These are phyloP conservation scores for Dione vanillae DNA, from an alignment of 2,888 invertebrate genomes.

Conservation along the genomic window DNA sequence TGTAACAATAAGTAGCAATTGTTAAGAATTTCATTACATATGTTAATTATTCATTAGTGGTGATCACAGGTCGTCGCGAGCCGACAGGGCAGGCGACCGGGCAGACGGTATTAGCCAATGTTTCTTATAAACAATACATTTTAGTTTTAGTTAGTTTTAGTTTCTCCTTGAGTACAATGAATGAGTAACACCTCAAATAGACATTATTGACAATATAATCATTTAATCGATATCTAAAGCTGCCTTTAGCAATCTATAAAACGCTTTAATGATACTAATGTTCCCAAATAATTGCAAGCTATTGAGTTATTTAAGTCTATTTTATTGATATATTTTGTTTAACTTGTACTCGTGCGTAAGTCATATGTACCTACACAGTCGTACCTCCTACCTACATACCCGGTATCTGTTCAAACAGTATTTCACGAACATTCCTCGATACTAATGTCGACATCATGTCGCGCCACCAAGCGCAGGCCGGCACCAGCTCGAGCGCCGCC, in stretches of 20 bases:
- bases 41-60: constrained; percentile 8
- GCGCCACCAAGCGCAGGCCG: not conserved
- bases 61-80: not conserved
- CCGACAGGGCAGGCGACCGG: not conserved
- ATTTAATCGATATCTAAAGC: not conserved
- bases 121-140: too few species aligned
- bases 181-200: not conserved
- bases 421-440: not conserved
- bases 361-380: not conserved
- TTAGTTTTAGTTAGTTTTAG: too few species aligned
- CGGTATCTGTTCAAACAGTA: not conserved
- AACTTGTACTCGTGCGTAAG: too few species aligned
- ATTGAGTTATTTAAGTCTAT: not conserved
- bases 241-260: not conserved
- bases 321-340: not conserved
- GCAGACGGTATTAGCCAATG: too few species aligned
- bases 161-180: too few species aligned
- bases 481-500: not conserved
- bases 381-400: too few species aligned
- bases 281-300: not conserved
- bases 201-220: not conserved
- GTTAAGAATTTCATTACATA: constrained; percentile 13
- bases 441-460: constrained; percentile 1
- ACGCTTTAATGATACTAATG: not conserved
- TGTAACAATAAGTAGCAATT: constrained; percentile 7